Conservation (phyloP, 2,113 vertebrate genomes). For the Alethe diademata region DNA sequence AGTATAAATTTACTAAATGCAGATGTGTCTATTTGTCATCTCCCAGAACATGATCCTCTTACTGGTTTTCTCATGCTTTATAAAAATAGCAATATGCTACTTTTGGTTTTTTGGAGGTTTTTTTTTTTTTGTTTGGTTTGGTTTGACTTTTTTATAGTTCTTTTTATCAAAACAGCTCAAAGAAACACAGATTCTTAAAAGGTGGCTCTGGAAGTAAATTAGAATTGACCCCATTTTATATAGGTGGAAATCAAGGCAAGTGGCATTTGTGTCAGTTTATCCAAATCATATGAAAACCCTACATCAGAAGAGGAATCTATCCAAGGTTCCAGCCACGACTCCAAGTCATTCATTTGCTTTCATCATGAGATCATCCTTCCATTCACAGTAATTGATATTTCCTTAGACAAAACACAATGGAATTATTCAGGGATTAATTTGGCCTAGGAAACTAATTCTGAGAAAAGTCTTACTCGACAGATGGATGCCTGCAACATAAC, state of each 20-base stretch:
- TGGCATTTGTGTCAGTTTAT: neutral
- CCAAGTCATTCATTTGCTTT: slow-evolving; percentile 5
- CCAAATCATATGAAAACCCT: neutral
- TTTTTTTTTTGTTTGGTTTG: neutral
- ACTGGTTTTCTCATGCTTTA: neutral
- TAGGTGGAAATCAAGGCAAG: neutral
- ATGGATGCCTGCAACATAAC: slow-evolving; percentile 30
- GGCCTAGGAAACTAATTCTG: slow-evolving; percentile 15
- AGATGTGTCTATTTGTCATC: neutral
- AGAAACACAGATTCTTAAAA: neutral
- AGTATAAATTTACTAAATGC: slow-evolving; percentile 31
- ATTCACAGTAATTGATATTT: slow-evolving; percentile 29
- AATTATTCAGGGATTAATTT: slow-evolving; percentile 52
- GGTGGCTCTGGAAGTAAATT: neutral
- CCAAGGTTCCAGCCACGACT: neutral
- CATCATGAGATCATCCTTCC: slow-evolving; percentile 47
- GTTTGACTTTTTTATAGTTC: neutral
- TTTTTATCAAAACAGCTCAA: neutral
- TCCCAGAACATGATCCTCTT: neutral
- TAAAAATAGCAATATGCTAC: neutral
- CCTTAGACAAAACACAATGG: slow-evolving; percentile 23
- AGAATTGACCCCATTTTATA: neutral
- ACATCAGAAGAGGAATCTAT: neutral
- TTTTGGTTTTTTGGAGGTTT: neutral
- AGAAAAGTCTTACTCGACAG: slow-evolving; percentile 7